A percentile compares a stretch with the other conserved stretches of the same genome.
Conservation (phyloP, 2,113 vertebrate species). For the Onychorhynchus coronatus region DNA sequence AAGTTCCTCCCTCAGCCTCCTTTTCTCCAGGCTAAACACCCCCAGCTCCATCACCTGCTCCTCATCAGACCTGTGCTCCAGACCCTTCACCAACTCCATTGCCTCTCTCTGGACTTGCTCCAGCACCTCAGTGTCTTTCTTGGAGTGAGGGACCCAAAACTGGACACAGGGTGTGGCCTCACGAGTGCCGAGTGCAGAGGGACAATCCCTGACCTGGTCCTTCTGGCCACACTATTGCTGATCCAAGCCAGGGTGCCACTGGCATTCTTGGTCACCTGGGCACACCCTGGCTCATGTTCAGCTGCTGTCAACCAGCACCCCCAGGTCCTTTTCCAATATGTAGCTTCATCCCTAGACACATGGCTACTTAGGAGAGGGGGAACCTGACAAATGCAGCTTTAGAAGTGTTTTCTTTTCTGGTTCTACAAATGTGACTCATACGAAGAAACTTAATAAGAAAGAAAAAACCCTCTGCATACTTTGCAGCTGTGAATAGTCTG, state of each 20-base stretch:
- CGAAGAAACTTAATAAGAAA: background rate
- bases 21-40: background rate
- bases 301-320: accelerated
- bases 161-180: background rate
- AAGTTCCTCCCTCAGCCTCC: background rate
- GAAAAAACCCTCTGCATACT: background rate
- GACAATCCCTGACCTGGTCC: background rate
- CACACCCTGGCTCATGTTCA: background rate
- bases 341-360: background rate
- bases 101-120: background rate
- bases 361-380: background rate
- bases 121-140: background rate
- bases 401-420: background rate
- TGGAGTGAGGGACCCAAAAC: background rate
- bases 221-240: background rate
- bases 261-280: background rate
- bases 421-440: background rate
- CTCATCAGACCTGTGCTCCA: background rate
- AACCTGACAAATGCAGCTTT: background rate
- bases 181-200: background rate
- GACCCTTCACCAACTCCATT: background rate
- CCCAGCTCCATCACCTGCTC: background rate
- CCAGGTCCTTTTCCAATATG: background rate
- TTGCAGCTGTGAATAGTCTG: background rate
- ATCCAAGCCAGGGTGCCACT: background rate